Evolutionary conservation across 2,888 invertebrate species (phyloP).

Genomic region (Nezara viridula): DNA sequence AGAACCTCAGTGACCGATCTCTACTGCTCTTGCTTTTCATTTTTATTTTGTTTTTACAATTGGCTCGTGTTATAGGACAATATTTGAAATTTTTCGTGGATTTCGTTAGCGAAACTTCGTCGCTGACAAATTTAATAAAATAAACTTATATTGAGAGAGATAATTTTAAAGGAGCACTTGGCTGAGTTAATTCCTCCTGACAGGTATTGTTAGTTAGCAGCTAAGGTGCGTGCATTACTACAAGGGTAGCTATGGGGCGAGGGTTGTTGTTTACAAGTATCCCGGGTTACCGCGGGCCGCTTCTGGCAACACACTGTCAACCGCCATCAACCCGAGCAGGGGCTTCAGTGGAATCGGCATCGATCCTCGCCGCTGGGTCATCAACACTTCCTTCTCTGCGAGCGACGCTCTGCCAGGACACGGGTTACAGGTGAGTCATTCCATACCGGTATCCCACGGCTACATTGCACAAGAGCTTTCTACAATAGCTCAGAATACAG

Average conservation of each 20-base stretch:
- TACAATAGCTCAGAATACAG: background rate
- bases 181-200: background rate
- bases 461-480: background rate
- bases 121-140: no score
- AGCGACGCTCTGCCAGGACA: background rate
- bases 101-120: no score
- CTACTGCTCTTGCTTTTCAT: no score
- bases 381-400: background rate
- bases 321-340: slow-evolving; percentile 11
- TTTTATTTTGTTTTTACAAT: no score
- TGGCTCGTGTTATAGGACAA: no score
- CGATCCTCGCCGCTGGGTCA: slow-evolving; percentile 13
- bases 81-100: no score
- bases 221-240: background rate
- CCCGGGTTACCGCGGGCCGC: background rate
- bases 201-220: background rate
- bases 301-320: slow-evolving; percentile 23
- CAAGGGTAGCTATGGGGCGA: slow-evolving; percentile 11
- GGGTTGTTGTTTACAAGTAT: slow-evolving; percentile 32
- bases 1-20: no score
- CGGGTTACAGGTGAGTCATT: slow-evolving; percentile 31
- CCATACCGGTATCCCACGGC: background rate
- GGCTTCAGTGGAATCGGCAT: background rate
- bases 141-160: background rate
- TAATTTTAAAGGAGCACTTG: background rate